These are phyloP conservation scores for Allobates femoralis DNA, from an alignment of 2,797 vertebrate species.

Conservation along the genomic window DNA sequence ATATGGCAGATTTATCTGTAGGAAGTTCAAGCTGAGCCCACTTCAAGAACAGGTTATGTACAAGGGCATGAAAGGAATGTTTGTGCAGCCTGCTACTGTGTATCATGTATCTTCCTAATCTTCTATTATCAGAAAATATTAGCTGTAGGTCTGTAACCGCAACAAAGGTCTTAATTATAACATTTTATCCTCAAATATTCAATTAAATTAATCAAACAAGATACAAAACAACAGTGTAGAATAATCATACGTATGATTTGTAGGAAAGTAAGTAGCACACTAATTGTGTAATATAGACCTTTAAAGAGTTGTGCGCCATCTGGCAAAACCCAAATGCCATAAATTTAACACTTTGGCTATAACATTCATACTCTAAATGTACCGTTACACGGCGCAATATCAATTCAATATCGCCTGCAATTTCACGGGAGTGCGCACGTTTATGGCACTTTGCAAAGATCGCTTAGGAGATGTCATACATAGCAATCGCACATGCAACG, in stretches of 20 bases:
- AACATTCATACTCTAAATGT: too few species aligned
- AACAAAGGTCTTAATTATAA: background rate
- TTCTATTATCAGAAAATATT: background rate
- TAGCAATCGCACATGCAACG: too few species aligned
- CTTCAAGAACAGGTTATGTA: conserved; percentile 19
- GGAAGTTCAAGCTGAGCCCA: conserved; percentile 26
- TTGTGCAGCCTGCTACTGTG: background rate
- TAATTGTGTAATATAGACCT: too few species aligned
- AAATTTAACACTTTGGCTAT: too few species aligned
- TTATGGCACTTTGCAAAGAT: too few species aligned
- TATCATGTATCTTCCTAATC: background rate
- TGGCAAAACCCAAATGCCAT: too few species aligned
- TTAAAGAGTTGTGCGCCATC: too few species aligned
- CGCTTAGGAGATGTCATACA: too few species aligned
- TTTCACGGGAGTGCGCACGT: too few species aligned
- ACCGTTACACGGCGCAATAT: too few species aligned
- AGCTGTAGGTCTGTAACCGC: background rate
- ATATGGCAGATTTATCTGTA: conserved; percentile 41
- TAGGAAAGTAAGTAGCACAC: background rate
- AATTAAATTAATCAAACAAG: background rate
- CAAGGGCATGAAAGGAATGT: conserved; percentile 17
- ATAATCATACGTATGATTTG: background rate
- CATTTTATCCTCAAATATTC: background rate
- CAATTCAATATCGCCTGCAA: too few species aligned
- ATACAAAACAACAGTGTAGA: background rate